Evolutionary conservation across 2,888 invertebrate species (phyloP).

Genomic region (Incurvaria masculella): DNA sequence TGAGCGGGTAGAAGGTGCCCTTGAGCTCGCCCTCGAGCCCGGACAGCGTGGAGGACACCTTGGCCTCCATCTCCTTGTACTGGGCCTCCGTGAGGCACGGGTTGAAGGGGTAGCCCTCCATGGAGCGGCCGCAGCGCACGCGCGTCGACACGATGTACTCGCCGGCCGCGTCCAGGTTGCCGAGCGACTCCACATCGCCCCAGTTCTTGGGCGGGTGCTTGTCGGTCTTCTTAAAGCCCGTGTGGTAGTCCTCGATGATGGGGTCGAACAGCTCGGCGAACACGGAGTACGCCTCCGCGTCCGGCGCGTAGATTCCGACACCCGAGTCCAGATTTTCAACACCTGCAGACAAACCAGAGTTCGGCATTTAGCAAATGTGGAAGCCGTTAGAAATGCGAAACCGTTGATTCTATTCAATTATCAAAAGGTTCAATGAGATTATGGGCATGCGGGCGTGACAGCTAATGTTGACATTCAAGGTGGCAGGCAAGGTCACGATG

Average conservation of each 20-base stretch:
- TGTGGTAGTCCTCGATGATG: slow-evolving; percentile 97
- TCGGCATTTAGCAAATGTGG: slow-evolving; percentile 4
- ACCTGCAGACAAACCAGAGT: slow-evolving; percentile 51
- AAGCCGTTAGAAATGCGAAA: too few relatives aligned
- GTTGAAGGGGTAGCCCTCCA: slow-evolving; percentile 97
- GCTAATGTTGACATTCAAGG: too few relatives aligned
- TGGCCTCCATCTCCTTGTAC: slow-evolving; percentile 96
- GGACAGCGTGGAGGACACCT: slow-evolving; percentile 78
- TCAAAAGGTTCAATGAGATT: too few relatives aligned
- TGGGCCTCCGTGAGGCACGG: slow-evolving; percentile 95
- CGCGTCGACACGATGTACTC: slow-evolving; percentile 94
- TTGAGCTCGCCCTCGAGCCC: slow-evolving; percentile 86
- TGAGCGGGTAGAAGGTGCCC: slow-evolving; percentile 93
- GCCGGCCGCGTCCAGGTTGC: slow-evolving; percentile 88
- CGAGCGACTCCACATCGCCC: slow-evolving; percentile 87
- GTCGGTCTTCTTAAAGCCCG: slow-evolving; percentile 91
- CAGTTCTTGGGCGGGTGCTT: slow-evolving; percentile 93
- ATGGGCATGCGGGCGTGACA: too few relatives aligned
- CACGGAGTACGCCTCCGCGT: slow-evolving; percentile 91
- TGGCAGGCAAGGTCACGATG: too few relatives aligned
- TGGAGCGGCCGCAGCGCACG: slow-evolving; percentile 92
- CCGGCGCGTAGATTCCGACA: slow-evolving; percentile 96
- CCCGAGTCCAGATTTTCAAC: slow-evolving; percentile 95
- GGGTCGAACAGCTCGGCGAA: slow-evolving; percentile 95
- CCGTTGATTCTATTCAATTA: too few relatives aligned